These are phyloP conservation scores for Drosophila asahinai DNA, from an alignment of 1,140 invertebrate species.

Conservation along the genomic window DNA sequence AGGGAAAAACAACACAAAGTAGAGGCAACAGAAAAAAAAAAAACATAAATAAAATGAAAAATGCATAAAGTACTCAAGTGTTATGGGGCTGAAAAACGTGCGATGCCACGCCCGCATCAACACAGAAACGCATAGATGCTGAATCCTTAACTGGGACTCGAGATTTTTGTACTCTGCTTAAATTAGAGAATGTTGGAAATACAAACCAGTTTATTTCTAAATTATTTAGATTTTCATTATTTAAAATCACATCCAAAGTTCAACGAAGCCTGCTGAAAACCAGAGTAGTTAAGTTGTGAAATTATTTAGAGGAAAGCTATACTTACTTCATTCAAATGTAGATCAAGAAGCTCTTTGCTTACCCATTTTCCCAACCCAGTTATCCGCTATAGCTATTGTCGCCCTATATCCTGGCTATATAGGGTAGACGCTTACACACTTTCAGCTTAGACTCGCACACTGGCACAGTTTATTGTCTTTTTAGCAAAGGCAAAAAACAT, in stretches of 20 bases:
- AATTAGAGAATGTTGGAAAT: not conserved
- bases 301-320: conserved; percentile 14
- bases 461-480: conserved; percentile 77
- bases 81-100: conserved; percentile 41
- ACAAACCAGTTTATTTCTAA: not conserved
- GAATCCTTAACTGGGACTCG: conserved; percentile 4
- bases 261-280: not conserved
- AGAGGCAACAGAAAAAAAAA: conserved; percentile 17
- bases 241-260: not conserved
- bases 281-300: conserved; percentile 1
- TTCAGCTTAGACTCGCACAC: conserved; percentile 31
- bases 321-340: conserved; percentile 28
- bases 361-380: conserved; percentile 12
- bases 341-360: conserved; percentile 45
- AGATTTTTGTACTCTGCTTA: conserved; percentile 8
- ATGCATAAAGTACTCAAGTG: conserved; percentile 74
- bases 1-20: conserved; percentile 50
- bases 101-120: conserved; percentile 3
- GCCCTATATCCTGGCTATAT: conserved; percentile 40
- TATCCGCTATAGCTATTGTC: conserved; percentile 15
- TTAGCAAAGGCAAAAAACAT: conserved; percentile 67
- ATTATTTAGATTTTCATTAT: not conserved
- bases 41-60: conserved; percentile 48
- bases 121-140: conserved; percentile 13
- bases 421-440: conserved; percentile 43